Conservation (phyloP, 2,888 invertebrate genomes). For the Brachycybe producta region DNA sequence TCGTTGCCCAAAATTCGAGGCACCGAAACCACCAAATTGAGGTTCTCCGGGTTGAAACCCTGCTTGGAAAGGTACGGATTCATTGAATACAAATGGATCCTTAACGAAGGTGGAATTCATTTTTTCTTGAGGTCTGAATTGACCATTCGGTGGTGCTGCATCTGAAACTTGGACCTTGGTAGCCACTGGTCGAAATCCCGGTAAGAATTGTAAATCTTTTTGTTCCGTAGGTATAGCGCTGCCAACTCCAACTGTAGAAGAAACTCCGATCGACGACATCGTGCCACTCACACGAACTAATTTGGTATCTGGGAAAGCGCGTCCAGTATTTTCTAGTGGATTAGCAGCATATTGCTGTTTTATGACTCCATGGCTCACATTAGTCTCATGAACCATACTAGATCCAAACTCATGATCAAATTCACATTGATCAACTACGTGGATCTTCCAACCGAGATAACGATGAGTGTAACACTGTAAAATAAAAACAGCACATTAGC, state of each 20-base stretch:
- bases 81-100: conserved; percentile 21
- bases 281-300: not conserved
- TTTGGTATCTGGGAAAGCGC: conserved; percentile 6
- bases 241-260: too few species aligned
- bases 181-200: conserved; percentile 18
- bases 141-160: not conserved
- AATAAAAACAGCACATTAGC: not conserved
- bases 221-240: too few species aligned
- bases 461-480: conserved; percentile 80
- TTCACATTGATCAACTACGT: conserved; percentile 52
- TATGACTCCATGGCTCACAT: not conserved
- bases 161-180: not conserved
- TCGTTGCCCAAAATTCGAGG: conserved; percentile 19
- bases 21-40: conserved; percentile 25
- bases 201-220: too few species aligned
- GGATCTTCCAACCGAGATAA: conserved; percentile 84
- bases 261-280: not conserved
- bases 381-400: conserved; percentile 16
- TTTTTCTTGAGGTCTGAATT: not conserved
- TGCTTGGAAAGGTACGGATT: conserved; percentile 24
- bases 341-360: not conserved
- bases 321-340: not conserved
- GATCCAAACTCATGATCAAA: conserved; percentile 13
- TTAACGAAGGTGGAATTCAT: conserved; percentile 10
- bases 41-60: conserved; percentile 25